Percentiles rank a stretch among this genome's conserved stretches.
phyloP scores from a whole-genome alignment of 1,140 invertebrate genomes.

The Pachypeltis micranthus region DNA sequence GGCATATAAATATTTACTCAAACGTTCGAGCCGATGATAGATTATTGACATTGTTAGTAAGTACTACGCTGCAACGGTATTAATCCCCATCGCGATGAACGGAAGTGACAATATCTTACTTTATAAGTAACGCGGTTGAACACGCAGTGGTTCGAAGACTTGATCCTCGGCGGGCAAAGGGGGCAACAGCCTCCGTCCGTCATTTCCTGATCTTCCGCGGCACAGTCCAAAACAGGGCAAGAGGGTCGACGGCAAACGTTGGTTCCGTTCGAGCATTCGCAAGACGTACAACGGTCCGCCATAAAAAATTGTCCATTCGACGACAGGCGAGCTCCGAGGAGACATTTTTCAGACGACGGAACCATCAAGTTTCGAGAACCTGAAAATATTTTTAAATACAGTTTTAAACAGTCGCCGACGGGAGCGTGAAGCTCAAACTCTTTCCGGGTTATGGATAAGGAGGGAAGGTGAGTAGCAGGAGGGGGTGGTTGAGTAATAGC shows the following conservation, averaged over 20 bases:
- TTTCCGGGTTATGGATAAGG: no score
- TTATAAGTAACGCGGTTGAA: constrained; percentile 49
- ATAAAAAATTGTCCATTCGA: constrained; percentile 43
- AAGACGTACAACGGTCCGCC: constrained; percentile 69
- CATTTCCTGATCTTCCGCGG: constrained; percentile 51
- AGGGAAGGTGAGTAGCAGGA: no score
- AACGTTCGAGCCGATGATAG: no score
- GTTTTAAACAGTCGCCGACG: not conserved
- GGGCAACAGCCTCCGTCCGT: constrained; percentile 63
- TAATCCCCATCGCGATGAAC: no score
- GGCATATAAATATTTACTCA: no score
- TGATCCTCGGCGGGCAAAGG: constrained; percentile 45
- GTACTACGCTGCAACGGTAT: no score
- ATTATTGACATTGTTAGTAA: no score
- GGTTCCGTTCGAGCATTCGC: constrained; percentile 64
- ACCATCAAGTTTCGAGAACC: constrained; percentile 33
- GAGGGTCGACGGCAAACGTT: constrained; percentile 60
- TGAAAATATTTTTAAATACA: constrained; percentile 18
- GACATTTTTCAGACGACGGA: constrained; percentile 47
- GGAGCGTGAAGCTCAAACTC: not conserved
- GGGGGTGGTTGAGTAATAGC: no score
- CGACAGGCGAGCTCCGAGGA: constrained; percentile 54
- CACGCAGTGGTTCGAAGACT: constrained; percentile 50
- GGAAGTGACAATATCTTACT: no score
- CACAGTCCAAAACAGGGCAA: constrained; percentile 72